Evolutionary conservation across 1,140 invertebrate species (phyloP).

Genomic region (Polypedilum vanderplanki): DNA sequence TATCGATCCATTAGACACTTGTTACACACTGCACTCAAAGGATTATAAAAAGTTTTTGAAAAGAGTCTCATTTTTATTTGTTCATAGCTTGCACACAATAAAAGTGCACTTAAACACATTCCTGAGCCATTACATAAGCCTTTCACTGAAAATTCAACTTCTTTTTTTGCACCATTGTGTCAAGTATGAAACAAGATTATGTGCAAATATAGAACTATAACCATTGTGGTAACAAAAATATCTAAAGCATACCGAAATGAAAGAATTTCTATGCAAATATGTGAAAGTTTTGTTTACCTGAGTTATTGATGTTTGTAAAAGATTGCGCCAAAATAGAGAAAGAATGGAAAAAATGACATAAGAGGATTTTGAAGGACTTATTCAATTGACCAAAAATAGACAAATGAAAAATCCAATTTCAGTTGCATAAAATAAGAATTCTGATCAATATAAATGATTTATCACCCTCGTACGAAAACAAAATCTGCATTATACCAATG

Average conservation of each 20-base stretch:
- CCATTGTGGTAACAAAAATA: not conserved
- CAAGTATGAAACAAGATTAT: conserved; percentile 21
- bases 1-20: too few relatives aligned
- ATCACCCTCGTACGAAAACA: not conserved
- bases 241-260: not conserved
- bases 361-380: conserved; percentile 22
- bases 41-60: too few relatives aligned
- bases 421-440: conserved; percentile 23
- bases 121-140: too few relatives aligned
- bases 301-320: not conserved
- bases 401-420: conserved; percentile 11
- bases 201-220: not conserved
- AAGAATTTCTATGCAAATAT: conserved; percentile 19
- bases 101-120: too few relatives aligned
- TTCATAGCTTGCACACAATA: too few relatives aligned
- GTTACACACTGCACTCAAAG: too few relatives aligned
- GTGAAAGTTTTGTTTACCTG: not conserved
- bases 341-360: not conserved
- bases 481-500: too few relatives aligned
- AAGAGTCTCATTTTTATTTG: too few relatives aligned
- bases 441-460: conserved; percentile 14
- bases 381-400: not conserved
- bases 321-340: not conserved
- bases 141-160: too few relatives aligned
- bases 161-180: conserved; percentile 23